Conservation (phyloP, 2,888 invertebrate genomes). For the Disparrhopalites patrizii region DNA sequence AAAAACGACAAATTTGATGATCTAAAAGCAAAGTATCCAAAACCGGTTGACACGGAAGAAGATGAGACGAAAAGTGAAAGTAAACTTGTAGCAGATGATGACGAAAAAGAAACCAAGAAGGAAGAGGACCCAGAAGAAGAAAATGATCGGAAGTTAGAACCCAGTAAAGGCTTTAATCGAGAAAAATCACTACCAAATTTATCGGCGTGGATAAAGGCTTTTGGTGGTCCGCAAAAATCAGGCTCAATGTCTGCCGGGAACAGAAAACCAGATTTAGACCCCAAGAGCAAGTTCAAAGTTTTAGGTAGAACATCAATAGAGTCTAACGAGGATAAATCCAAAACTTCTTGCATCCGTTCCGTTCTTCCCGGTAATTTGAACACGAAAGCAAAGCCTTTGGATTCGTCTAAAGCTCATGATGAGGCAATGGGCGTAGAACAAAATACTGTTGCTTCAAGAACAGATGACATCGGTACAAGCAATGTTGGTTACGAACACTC, state of each 20-base stretch:
- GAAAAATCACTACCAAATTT: constrained; percentile 76
- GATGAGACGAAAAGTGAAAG: not conserved
- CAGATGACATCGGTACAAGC: not conserved
- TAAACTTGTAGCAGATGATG: constrained; percentile 53
- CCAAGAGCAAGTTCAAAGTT: constrained; percentile 46
- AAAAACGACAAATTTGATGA: constrained; percentile 27
- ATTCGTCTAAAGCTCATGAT: constrained; percentile 49
- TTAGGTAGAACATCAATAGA: constrained; percentile 38
- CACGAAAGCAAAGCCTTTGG: constrained; percentile 19
- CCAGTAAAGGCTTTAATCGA: constrained; percentile 55
- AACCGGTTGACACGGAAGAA: not conserved
- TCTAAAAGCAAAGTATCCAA: constrained; percentile 23
- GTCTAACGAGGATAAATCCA: constrained; percentile 14
- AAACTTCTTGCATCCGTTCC: constrained; percentile 53
- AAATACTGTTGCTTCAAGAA: not conserved
- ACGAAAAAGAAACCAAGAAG: constrained; percentile 50
- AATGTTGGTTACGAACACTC: constrained; percentile 6
- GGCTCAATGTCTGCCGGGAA: constrained; percentile 43
- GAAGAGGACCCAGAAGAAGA: constrained; percentile 52
- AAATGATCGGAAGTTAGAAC: constrained; percentile 51
- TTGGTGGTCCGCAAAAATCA: constrained; percentile 64
- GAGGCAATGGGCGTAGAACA: constrained; percentile 49
- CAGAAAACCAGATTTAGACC: constrained; percentile 51
- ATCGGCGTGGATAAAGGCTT: constrained; percentile 89
- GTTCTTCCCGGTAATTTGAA: constrained; percentile 9